Conservation (phyloP, 2,888 invertebrate genomes). For the Eupithecia subfuscata region DNA sequence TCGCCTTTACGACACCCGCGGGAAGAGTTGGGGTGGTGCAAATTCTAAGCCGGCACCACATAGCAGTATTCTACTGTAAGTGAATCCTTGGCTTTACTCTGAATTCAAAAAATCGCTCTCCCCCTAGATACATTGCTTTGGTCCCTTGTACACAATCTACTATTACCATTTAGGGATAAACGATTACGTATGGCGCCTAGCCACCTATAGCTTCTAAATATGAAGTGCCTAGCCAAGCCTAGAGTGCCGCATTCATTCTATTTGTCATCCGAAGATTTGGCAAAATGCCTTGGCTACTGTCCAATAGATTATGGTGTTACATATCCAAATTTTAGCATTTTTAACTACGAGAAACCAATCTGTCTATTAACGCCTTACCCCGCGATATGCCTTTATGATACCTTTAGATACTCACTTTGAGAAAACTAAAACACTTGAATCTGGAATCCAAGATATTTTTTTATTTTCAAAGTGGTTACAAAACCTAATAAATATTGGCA, state of each 20-base stretch:
- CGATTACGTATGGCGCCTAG: neutral
- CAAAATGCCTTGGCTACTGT: neutral
- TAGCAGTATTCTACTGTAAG: too few species aligned
- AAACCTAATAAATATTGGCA: neutral
- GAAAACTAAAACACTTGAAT: too few species aligned
- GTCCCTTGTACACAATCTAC: too few species aligned
- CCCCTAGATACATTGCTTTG: too few species aligned
- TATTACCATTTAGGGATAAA: too few species aligned
- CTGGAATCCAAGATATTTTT: too few species aligned
- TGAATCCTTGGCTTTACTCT: too few species aligned
- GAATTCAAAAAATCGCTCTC: too few species aligned
- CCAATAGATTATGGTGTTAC: conserved; percentile 3
- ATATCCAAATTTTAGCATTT: neutral
- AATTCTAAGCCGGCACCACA: too few species aligned
- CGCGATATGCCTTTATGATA: neutral
- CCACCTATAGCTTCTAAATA: neutral
- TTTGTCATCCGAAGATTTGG: neutral
- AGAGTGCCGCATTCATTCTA: neutral
- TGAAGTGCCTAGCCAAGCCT: neutral
- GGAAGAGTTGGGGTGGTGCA: too few species aligned
- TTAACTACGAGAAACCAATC: neutral
- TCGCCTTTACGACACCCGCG: too few species aligned
- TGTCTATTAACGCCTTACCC: neutral
- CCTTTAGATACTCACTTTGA: too few species aligned
- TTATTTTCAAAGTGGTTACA: neutral